Conservation (phyloP, 2,113 vertebrate genomes). For the Sclerurus mexicanus region DNA sequence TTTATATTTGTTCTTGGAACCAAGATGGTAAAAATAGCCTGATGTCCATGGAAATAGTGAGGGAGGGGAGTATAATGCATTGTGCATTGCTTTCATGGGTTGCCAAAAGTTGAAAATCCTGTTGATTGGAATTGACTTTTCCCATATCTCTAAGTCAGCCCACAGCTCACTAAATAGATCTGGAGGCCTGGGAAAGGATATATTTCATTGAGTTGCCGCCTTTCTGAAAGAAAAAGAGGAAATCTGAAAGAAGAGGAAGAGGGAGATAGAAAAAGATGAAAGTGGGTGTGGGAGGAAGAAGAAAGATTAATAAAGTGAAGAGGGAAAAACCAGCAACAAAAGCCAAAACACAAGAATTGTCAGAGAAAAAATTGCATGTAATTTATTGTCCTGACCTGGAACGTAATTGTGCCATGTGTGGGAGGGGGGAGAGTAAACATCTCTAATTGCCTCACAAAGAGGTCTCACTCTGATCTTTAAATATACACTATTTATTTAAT, state of each 20-base stretch:
- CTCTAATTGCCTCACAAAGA: background rate
- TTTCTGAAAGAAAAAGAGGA: background rate
- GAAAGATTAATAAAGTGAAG: background rate
- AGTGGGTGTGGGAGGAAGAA: background rate
- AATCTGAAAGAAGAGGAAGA: background rate
- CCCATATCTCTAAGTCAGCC: conserved; percentile 9
- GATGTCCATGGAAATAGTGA: conserved; percentile 17
- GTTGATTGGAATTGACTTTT: conserved; percentile 40
- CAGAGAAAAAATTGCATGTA: background rate
- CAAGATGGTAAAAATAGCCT: conserved; percentile 21
- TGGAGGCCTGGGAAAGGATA: conserved; percentile 48
- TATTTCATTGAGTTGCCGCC: background rate
- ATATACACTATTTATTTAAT: background rate
- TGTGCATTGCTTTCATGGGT: conserved; percentile 11
- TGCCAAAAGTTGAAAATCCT: conserved; percentile 43
- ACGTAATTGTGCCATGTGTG: background rate
- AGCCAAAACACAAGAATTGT: background rate
- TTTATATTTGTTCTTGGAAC: conserved; percentile 42
- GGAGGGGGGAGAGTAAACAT: background rate
- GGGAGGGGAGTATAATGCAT: background rate
- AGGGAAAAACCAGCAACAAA: background rate
- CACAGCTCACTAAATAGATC: background rate
- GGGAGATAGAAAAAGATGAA: background rate
- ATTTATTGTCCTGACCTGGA: background rate
- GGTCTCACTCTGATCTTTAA: background rate